Percentiles rank a stretch among this genome's conserved stretches.
Evolutionary conservation across 2,888 invertebrate genomes (phyloP).

Genomic region (Trachelus tabidus): DNA sequence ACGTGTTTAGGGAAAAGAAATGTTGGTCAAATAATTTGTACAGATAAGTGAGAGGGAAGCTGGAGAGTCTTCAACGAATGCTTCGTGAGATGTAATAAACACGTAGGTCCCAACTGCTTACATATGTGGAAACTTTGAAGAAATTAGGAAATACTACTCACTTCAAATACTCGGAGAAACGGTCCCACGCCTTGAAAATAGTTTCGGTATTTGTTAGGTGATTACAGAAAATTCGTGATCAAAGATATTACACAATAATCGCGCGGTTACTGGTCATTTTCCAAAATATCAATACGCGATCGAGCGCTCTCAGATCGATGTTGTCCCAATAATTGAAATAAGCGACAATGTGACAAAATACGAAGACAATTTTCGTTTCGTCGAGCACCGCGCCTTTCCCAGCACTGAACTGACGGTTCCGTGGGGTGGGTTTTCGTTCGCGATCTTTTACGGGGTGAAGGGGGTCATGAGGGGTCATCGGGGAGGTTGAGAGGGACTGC

Average conservation of each 20-base stretch:
- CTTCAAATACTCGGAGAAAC: background rate
- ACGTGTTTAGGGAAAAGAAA: background rate
- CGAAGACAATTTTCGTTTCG: background rate
- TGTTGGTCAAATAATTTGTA: background rate
- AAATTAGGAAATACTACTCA: background rate
- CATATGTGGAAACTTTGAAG: background rate
- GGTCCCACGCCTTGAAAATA: background rate
- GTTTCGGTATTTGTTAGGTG: background rate
- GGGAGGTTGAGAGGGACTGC: constrained; percentile 4
- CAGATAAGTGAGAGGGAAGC: background rate
- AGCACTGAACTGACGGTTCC: constrained; percentile 36
- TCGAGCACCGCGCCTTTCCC: constrained; percentile 42
- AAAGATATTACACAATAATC: background rate
- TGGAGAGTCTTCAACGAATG: background rate
- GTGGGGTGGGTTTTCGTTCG: constrained; percentile 20
- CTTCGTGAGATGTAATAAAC: background rate
- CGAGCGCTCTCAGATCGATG: background rate
- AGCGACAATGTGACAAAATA: background rate
- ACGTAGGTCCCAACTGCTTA: background rate
- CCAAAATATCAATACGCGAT: background rate
- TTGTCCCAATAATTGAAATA: background rate
- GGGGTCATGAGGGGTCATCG: background rate
- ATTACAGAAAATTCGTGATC: background rate
- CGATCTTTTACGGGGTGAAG: background rate
- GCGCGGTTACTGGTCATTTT: background rate